Conservation (phyloP, 2,888 invertebrate species). For the Eulithis testata region DNA sequence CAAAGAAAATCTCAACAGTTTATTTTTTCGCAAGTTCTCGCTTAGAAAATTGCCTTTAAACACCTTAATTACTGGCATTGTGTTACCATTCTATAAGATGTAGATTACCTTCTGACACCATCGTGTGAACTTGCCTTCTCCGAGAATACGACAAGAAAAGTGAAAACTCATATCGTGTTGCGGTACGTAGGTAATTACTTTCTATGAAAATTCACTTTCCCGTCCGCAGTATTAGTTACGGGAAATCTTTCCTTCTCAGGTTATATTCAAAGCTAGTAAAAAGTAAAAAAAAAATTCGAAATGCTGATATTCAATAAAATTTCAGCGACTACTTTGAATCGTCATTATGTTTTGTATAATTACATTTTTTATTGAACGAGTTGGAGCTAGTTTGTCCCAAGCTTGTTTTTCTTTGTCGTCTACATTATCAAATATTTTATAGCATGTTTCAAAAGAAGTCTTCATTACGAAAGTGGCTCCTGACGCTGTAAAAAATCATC, state of each 20-base stretch:
- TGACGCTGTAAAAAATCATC: too few relatives aligned
- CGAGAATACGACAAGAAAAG: conserved; percentile 32
- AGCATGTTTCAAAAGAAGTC: too few relatives aligned
- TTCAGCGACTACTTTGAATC: too few relatives aligned
- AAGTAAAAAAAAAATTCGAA: too few relatives aligned
- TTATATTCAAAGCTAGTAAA: too few relatives aligned
- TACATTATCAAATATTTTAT: too few relatives aligned
- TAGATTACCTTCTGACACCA: conserved; percentile 37
- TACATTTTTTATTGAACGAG: too few relatives aligned
- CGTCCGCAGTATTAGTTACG: conserved; percentile 9
- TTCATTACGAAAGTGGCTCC: too few relatives aligned
- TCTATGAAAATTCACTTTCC: conserved; percentile 35
- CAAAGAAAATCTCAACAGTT: background rate
- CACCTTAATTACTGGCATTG: conserved; percentile 42
- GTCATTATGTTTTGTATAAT: too few relatives aligned
- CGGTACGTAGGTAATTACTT: conserved; percentile 24
- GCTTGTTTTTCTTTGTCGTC: too few relatives aligned
- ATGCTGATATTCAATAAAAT: too few relatives aligned
- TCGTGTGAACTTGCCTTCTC: conserved; percentile 31
- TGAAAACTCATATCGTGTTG: conserved; percentile 31
- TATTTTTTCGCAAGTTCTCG: conserved; percentile 11
- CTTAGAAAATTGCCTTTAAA: conserved; percentile 15
- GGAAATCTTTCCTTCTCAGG: conserved; percentile 4
- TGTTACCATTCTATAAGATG: conserved; percentile 41
- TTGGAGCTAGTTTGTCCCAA: too few relatives aligned